Conservation (phyloP, 2,797 vertebrate species). For the Sphaeramia orbicularis region DNA sequence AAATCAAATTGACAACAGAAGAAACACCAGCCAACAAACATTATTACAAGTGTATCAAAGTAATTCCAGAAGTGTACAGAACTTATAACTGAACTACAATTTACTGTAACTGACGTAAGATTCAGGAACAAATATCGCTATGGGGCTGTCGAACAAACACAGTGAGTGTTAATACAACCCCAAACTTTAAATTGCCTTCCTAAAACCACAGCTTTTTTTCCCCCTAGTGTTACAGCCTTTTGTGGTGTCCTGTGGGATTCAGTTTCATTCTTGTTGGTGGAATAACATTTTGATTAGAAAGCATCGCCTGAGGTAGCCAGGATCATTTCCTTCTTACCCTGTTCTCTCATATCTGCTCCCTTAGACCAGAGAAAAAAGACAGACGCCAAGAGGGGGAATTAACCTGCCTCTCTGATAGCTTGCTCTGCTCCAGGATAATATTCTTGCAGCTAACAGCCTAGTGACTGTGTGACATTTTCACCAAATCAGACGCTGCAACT, state of each 20-base stretch:
- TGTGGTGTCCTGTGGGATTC: constrained; percentile 66
- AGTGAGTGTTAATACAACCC: constrained; percentile 53
- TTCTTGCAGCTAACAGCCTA: constrained; percentile 50
- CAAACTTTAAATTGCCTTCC: constrained; percentile 70
- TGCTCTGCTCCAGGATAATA: constrained; percentile 63
- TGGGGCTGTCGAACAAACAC: constrained; percentile 53
- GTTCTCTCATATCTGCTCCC: constrained; percentile 59
- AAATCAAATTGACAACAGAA: not conserved
- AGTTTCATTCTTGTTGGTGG: constrained; percentile 66
- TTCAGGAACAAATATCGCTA: constrained; percentile 24
- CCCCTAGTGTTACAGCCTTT: constrained; percentile 40
- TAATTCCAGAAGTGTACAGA: constrained; percentile 3
- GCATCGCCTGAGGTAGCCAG: constrained; percentile 57
- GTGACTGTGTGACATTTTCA: constrained; percentile 73
- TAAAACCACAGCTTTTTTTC: constrained; percentile 39
- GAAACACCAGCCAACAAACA: not conserved
- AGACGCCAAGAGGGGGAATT: constrained; percentile 49
- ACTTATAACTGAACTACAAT: constrained; percentile 25
- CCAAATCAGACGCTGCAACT: constrained; percentile 54
- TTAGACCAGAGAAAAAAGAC: constrained; percentile 33
- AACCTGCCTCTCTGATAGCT: constrained; percentile 66
- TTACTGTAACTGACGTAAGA: constrained; percentile 22
- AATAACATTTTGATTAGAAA: constrained; percentile 80
- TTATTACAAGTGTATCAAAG: not conserved
- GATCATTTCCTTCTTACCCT: constrained; percentile 63